These are phyloP conservation scores for Macrocentrus cingulum DNA, from an alignment of 1,140 invertebrate species.

Conservation along the genomic window DNA sequence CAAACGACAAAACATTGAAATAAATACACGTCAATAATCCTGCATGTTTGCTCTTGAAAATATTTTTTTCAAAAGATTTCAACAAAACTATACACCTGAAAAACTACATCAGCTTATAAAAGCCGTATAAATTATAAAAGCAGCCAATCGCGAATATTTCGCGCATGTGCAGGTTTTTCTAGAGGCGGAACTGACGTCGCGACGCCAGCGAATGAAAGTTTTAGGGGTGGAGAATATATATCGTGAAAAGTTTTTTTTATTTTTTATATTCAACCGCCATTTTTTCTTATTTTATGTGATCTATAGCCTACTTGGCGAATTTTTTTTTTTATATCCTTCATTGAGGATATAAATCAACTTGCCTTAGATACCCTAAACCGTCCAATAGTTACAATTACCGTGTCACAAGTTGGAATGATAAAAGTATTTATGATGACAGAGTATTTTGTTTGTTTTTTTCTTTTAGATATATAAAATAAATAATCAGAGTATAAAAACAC, in stretches of 20 bases:
- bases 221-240: slow-evolving; percentile 11
- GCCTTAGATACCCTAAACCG: background rate
- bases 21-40: too few relatives aligned
- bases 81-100: too few relatives aligned
- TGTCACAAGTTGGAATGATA: background rate
- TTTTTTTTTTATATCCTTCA: background rate
- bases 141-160: background rate
- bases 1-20: too few relatives aligned
- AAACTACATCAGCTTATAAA: slow-evolving; percentile 1
- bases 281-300: background rate
- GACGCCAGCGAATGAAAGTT: slow-evolving; percentile 19
- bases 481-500: too few relatives aligned
- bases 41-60: too few relatives aligned
- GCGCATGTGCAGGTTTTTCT: slow-evolving; percentile 19
- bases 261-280: slow-evolving; percentile 6
- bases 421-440: too few relatives aligned
- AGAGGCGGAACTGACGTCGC: slow-evolving; percentile 11
- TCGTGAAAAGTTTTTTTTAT: slow-evolving; percentile 10
- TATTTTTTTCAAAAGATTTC: too few relatives aligned
- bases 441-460: background rate
- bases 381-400: background rate
- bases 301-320: background rate
- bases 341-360: background rate
- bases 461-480: background rate
- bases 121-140: background rate